These are phyloP conservation scores for Cistogaster globosa DNA, from an alignment of 2,888 invertebrate species.

Conservation along the genomic window DNA sequence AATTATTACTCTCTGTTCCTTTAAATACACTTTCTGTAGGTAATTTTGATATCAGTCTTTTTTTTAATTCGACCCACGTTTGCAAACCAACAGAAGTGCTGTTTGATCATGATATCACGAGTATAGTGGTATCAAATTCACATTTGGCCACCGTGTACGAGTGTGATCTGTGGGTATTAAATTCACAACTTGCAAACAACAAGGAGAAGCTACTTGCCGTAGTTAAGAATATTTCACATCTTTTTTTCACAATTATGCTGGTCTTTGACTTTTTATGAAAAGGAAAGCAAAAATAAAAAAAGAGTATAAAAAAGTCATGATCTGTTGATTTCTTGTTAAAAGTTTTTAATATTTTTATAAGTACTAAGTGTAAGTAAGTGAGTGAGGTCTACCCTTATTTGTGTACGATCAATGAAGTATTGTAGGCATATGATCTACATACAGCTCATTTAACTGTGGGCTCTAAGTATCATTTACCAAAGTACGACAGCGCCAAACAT, in stretches of 20 bases:
- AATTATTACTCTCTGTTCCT: constrained; percentile 40
- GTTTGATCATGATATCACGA: constrained; percentile 54
- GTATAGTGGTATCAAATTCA: constrained; percentile 66
- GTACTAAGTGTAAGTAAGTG: constrained; percentile 45
- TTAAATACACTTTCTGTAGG: constrained; percentile 46
- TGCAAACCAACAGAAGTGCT: constrained; percentile 29
- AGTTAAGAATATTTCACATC: constrained; percentile 1
- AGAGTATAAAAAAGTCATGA: constrained; percentile 30
- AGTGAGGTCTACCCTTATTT: constrained; percentile 63
- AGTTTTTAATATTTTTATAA: constrained; percentile 41
- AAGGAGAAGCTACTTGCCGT: constrained; percentile 52
- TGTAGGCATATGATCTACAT: constrained; percentile 31
- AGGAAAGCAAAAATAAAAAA: constrained; percentile 17
- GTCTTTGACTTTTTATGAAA: constrained; percentile 67
- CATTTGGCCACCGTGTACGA: constrained; percentile 64
- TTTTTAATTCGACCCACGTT: constrained; percentile 58
- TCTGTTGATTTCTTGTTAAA: constrained; percentile 59
- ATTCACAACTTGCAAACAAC: constrained; percentile 46
- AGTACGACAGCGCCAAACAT: constrained; percentile 65
- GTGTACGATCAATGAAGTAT: constrained; percentile 25
- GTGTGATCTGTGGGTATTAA: constrained; percentile 63
- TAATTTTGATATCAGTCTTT: constrained; percentile 45
- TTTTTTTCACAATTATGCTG: constrained; percentile 61
- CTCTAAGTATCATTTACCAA: constrained; percentile 63
- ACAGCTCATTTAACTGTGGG: constrained; percentile 54